These are phyloP conservation scores for Nematopogon swammerdamellus DNA, from an alignment of 2,888 invertebrate species.

Conservation along the genomic window DNA sequence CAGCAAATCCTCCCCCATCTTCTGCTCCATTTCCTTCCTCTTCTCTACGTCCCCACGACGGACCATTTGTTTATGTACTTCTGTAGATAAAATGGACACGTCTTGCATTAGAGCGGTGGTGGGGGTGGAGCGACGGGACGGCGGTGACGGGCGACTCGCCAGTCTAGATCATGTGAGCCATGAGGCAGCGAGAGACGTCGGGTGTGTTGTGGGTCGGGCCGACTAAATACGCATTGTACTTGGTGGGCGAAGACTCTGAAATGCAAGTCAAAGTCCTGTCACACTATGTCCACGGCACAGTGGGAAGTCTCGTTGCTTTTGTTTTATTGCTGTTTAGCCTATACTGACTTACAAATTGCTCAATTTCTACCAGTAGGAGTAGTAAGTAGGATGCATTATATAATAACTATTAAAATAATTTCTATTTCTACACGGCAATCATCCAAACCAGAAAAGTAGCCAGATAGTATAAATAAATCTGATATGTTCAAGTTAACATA, in stretches of 20 bases:
- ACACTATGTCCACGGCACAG: conserved; percentile 32
- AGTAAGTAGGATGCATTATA: no score
- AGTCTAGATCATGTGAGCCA: conserved; percentile 60
- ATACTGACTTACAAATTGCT: background rate
- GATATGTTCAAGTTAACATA: no score
- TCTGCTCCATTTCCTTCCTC: conserved; percentile 39
- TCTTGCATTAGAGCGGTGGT: conserved; percentile 31
- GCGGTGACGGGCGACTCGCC: no score
- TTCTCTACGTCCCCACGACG: conserved; percentile 49
- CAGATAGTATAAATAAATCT: no score
- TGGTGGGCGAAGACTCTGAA: conserved; percentile 49
- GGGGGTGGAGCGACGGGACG: background rate
- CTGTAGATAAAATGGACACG: conserved; percentile 52
- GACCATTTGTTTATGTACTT: conserved; percentile 47
- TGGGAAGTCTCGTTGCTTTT: conserved; percentile 27
- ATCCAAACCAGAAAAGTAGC: no score
- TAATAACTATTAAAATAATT: no score
- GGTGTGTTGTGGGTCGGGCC: conserved; percentile 58
- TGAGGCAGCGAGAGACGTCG: conserved; percentile 61
- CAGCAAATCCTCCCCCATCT: conserved; percentile 39
- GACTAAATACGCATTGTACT: conserved; percentile 47
- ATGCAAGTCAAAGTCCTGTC: conserved; percentile 48
- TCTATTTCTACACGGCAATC: no score
- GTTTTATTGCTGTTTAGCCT: conserved; percentile 9
- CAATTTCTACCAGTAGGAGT: no score